A percentile compares a stretch with the other conserved stretches of the same genome.
Evolutionary conservation across 1,140 invertebrate genomes (phyloP).

Genomic region (Myzus persicae): DNA sequence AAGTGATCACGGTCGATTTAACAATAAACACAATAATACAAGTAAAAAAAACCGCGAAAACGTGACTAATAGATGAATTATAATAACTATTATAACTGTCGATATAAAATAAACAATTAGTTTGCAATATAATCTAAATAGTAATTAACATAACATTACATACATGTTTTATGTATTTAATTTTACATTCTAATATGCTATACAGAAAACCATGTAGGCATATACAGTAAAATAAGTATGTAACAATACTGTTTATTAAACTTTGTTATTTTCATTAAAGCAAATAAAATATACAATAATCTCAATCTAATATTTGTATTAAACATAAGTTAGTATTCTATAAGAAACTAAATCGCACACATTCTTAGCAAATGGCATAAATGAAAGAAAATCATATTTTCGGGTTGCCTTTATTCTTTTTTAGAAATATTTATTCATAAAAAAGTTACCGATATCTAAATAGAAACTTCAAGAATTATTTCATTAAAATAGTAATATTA

Average conservation of each 20-base stretch:
- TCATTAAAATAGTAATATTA: too few relatives aligned
- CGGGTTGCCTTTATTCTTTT: too few relatives aligned
- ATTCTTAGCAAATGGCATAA: too few relatives aligned
- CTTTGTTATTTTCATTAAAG: neutral
- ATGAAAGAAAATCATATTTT: too few relatives aligned
- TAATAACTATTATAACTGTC: slow-evolving; percentile 32
- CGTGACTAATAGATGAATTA: slow-evolving; percentile 25
- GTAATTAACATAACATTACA: neutral
- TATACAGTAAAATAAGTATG: neutral
- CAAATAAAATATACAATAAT: neutral
- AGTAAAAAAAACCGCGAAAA: neutral
- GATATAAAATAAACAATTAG: slow-evolving; percentile 18
- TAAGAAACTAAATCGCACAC: too few relatives aligned
- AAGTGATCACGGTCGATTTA: slow-evolving; percentile 29
- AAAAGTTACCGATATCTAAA: too few relatives aligned
- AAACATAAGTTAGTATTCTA: too few relatives aligned
- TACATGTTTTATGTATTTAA: neutral
- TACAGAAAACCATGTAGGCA: neutral
- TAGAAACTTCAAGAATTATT: too few relatives aligned
- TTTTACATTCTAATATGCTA: neutral
- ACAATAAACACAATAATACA: slow-evolving; percentile 17
- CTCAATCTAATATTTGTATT: neutral
- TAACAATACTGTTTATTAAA: neutral
- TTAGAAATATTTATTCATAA: too few relatives aligned
- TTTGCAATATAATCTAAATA: neutral